phyloP scores from a whole-genome alignment of 1,140 invertebrate genomes.

The Geopemphigus sp. region DNA sequence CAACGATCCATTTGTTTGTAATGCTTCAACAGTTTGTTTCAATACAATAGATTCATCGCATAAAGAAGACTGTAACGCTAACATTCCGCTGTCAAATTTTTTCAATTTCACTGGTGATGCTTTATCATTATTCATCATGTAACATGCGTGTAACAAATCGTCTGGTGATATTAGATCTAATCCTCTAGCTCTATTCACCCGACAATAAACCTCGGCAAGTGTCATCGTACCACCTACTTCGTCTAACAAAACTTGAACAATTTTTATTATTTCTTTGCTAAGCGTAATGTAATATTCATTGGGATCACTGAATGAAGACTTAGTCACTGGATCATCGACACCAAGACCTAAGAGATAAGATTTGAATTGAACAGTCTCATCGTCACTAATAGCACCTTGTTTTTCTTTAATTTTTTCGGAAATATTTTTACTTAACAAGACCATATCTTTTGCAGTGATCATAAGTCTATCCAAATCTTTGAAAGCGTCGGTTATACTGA shows the following conservation, averaged over 20 bases:
- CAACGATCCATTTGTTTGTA: conserved; percentile 70
- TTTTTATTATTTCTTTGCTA: conserved; percentile 79
- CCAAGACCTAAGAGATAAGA: conserved; percentile 94
- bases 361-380: conserved; percentile 95
- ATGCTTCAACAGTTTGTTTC: conserved; percentile 68
- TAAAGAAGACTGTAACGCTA: conserved; percentile 78
- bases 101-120: conserved; percentile 73
- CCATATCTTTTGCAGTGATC: conserved; percentile 97
- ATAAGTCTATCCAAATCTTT: conserved; percentile 93
- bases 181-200: conserved; percentile 87
- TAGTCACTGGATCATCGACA: conserved; percentile 95
- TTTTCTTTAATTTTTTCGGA: conserved; percentile 91
- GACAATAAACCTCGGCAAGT: conserved; percentile 92
- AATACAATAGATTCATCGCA: conserved; percentile 77
- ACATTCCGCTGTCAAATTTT: conserved; percentile 86
- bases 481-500: conserved; percentile 89
- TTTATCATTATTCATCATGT: conserved; percentile 60
- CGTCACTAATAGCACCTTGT: conserved; percentile 94
- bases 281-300: conserved; percentile 84
- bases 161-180: conserved; percentile 89
- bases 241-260: conserved; percentile 78
- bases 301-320: conserved; percentile 81
- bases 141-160: conserved; percentile 89
- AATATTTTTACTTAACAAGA: conserved; percentile 85
- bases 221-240: conserved; percentile 95